phyloP scores from a whole-genome alignment of 2,888 invertebrate genomes.

The Tachystola acroxantha region DNA sequence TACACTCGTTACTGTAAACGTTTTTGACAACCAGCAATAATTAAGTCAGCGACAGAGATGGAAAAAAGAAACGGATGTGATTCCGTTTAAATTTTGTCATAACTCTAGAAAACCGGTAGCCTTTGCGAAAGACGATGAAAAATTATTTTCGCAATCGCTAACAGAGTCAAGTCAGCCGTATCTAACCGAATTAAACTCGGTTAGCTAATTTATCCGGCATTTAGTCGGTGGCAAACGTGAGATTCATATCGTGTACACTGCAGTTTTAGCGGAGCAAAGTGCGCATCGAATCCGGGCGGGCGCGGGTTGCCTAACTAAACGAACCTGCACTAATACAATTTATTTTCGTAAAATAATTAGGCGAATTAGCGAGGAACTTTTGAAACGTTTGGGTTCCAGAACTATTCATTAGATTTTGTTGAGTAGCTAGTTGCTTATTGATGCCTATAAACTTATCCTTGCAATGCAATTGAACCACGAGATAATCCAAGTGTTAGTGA shows the following conservation, averaged over 20 bases:
- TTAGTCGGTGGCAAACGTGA: conserved; percentile 70
- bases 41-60: too few relatives aligned
- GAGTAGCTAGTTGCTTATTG: too few relatives aligned
- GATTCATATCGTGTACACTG: conserved; percentile 64
- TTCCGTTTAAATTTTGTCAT: too few relatives aligned
- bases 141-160: conserved; percentile 3
- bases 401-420: too few relatives aligned
- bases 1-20: too few relatives aligned
- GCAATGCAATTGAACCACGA: too few relatives aligned
- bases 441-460: too few relatives aligned
- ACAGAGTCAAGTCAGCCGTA: conserved; percentile 22
- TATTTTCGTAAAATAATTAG: conserved; percentile 14
- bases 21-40: too few relatives aligned
- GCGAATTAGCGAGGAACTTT: too few relatives aligned
- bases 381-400: too few relatives aligned
- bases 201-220: conserved; percentile 71
- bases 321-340: conserved; percentile 17
- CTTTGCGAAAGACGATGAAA: not conserved
- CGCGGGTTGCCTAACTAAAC: conserved; percentile 33
- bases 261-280: conserved; percentile 51
- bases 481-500: too few relatives aligned
- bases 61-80: too few relatives aligned
- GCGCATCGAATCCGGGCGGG: conserved; percentile 55
- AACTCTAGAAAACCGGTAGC: not conserved
- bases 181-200: conserved; percentile 57